phyloP scores from a whole-genome alignment of 1,140 invertebrate genomes.

The Formica selysi region DNA sequence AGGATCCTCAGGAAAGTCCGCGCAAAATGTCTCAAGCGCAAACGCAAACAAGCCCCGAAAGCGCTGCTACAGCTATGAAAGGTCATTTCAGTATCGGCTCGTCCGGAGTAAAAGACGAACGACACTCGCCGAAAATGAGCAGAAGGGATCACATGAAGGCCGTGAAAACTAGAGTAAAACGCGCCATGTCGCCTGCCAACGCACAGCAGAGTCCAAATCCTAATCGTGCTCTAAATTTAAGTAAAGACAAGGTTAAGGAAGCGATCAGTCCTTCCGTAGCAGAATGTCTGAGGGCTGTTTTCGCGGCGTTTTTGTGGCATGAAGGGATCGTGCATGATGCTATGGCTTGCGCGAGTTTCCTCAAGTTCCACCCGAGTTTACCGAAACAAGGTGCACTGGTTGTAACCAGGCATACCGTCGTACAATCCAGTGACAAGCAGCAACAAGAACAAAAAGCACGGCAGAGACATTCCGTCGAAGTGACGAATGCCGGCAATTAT shows the following conservation, averaged over 20 bases:
- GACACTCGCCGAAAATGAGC: conserved; percentile 89
- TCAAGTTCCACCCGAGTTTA: conserved; percentile 97
- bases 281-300: conserved; percentile 96
- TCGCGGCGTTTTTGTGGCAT: conserved; percentile 98
- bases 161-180: conserved; percentile 87
- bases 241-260: conserved; percentile 89
- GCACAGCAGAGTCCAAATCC: conserved; percentile 83
- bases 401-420: conserved; percentile 87
- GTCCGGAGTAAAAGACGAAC: conserved; percentile 86
- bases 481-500: conserved; percentile 92
- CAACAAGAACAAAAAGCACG: conserved; percentile 88
- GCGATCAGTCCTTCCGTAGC: conserved; percentile 97
- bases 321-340: conserved; percentile 99
- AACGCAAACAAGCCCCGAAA: conserved; percentile 92
- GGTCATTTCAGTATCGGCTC: conserved; percentile 89
- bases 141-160: conserved; percentile 88
- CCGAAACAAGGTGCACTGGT: conserved; percentile 93
- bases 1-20: conserved; percentile 85
- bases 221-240: conserved; percentile 79
- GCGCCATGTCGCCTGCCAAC: conserved; percentile 89
- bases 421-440: conserved; percentile 82
- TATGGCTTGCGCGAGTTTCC: conserved; percentile 98
- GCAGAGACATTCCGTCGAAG: conserved; percentile 95
- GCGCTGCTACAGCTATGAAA: conserved; percentile 85
- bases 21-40: conserved; percentile 90